These are phyloP conservation scores for Ernsta delagoae DNA, from an alignment of 2,888 invertebrate genomes.

Conservation along the genomic window DNA sequence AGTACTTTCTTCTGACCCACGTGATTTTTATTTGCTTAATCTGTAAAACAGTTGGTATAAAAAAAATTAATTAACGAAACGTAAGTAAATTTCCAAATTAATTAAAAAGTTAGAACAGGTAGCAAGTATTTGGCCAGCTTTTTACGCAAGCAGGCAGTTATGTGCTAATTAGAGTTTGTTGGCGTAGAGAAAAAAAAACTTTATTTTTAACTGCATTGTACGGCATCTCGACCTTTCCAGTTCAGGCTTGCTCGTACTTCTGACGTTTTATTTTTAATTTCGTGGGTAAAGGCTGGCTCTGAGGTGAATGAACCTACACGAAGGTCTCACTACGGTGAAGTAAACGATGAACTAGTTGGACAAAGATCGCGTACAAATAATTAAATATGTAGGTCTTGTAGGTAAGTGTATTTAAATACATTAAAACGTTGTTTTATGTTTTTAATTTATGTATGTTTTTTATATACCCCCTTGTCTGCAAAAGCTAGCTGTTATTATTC, in stretches of 20 bases:
- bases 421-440: too few relatives aligned
- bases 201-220: constrained; percentile 23
- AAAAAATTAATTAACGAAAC: too few relatives aligned
- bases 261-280: constrained; percentile 34
- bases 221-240: constrained; percentile 14
- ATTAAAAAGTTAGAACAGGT: neutral
- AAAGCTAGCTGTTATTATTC: too few relatives aligned
- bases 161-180: constrained; percentile 23
- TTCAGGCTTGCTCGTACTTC: constrained; percentile 9
- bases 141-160: neutral
- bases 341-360: neutral
- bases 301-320: constrained; percentile 20
- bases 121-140: neutral
- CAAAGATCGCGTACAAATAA: neutral
- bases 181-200: constrained; percentile 6
- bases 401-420: too few relatives aligned
- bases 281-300: constrained; percentile 20
- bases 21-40: too few relatives aligned
- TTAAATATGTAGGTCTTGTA: too few relatives aligned
- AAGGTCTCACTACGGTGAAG: neutral
- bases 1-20: too few relatives aligned
- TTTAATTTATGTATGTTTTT: too few relatives aligned
- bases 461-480: too few relatives aligned
- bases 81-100: neutral
- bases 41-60: too few relatives aligned